phyloP scores from a whole-genome alignment of 2,797 vertebrate genomes.

The Harpagifer antarcticus region DNA sequence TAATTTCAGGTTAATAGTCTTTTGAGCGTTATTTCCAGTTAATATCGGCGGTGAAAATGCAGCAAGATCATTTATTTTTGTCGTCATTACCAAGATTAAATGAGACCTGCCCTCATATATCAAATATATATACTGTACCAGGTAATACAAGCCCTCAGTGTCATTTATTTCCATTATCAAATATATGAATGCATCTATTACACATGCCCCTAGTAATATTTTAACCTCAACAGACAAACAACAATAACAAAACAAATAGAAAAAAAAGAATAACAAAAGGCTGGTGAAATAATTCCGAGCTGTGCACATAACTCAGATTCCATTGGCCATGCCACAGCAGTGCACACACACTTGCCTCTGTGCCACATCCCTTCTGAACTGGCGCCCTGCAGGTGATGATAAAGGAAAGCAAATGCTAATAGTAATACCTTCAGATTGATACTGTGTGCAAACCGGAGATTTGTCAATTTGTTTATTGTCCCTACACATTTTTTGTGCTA shows the following conservation, averaged over 20 bases:
- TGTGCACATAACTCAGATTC: slow-evolving; percentile 24
- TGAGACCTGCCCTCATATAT: slow-evolving; percentile 46
- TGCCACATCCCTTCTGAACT: slow-evolving; percentile 15
- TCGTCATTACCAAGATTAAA: slow-evolving; percentile 61
- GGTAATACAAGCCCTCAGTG: slow-evolving; percentile 21
- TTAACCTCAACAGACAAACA: slow-evolving; percentile 24
- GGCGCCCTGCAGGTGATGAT: slow-evolving; percentile 56
- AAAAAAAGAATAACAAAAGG: slow-evolving; percentile 17
- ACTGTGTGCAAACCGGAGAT: slow-evolving; percentile 48
- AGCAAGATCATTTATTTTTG: slow-evolving; percentile 52
- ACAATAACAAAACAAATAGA: slow-evolving; percentile 21
- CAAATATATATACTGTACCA: slow-evolving; percentile 41
- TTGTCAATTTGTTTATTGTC: slow-evolving; percentile 65
- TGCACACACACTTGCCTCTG: slow-evolving; percentile 21
- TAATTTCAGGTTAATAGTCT: slow-evolving; percentile 72
- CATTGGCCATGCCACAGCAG: slow-evolving; percentile 14
- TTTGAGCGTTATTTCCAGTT: slow-evolving; percentile 52
- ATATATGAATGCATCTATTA: slow-evolving; percentile 44
- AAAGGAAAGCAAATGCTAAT: slow-evolving; percentile 53
- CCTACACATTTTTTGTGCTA: slow-evolving; percentile 49
- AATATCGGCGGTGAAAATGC: slow-evolving; percentile 37
- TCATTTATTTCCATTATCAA: slow-evolving; percentile 47
- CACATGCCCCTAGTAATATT: slow-evolving; percentile 26
- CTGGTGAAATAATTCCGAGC: slow-evolving; percentile 3
- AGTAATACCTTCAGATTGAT: slow-evolving; percentile 49